Evolutionary conservation across 1,140 invertebrate genomes (phyloP).

Genomic region (Leptinotarsa lineolata): DNA sequence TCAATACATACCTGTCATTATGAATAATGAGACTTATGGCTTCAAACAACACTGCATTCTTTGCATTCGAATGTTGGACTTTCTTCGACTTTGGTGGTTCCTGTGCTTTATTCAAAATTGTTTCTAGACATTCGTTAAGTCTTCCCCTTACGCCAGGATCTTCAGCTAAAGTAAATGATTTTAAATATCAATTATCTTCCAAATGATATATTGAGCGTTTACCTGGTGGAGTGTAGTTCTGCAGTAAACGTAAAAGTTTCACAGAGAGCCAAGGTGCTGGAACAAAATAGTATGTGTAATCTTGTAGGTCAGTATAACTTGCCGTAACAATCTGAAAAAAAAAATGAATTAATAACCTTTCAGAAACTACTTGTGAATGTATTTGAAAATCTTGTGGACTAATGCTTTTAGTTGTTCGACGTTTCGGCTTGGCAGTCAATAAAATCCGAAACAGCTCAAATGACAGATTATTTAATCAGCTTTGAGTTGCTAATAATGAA

Average conservation of each 20-base stretch:
- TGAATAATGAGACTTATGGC: conserved; percentile 99
- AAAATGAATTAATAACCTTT: neutral
- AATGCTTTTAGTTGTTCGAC: too few species aligned
- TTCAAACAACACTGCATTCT: conserved; percentile 99
- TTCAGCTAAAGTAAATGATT: conserved; percentile 62
- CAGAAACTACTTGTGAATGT: too few species aligned
- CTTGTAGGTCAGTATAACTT: conserved; percentile 97
- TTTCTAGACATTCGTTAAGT: conserved; percentile 97
- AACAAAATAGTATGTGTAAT: conserved; percentile 99
- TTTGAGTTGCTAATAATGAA: too few species aligned
- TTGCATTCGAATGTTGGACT: conserved; percentile 99
- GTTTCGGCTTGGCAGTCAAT: too few species aligned
- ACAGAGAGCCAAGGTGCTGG: conserved; percentile 99
- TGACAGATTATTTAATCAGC: too few species aligned
- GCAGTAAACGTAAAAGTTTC: conserved; percentile 92
- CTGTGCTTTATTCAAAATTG: conserved; percentile 99
- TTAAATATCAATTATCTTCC: neutral
- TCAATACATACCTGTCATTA: conserved; percentile 77
- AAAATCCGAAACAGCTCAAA: too few species aligned
- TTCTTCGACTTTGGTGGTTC: conserved; percentile 99
- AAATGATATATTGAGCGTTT: conserved; percentile 44
- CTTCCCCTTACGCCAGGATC: conserved; percentile 93
- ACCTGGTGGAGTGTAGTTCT: conserved; percentile 97
- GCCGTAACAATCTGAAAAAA: conserved; percentile 88
- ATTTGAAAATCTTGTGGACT: too few species aligned